A percentile compares a stretch with the other conserved stretches of the same genome.
phyloP scores from a whole-genome alignment of 2,888 invertebrate species.

The Neoascia interrupta region DNA sequence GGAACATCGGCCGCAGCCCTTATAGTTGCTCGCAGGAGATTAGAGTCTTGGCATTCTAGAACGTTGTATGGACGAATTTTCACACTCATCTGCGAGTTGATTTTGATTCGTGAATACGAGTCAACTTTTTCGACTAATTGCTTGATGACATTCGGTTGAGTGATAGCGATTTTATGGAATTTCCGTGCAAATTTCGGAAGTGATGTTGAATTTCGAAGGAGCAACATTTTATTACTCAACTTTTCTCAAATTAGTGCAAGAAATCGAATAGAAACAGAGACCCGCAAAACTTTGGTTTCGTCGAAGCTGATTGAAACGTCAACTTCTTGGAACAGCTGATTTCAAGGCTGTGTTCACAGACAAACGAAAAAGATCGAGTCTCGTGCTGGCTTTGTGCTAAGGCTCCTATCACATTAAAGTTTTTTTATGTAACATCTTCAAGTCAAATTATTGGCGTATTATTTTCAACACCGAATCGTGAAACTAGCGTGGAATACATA shows the following conservation, averaged over 20 bases:
- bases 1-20: slow-evolving; percentile 10
- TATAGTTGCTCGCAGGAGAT: slow-evolving; percentile 55
- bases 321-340: slow-evolving; percentile 31
- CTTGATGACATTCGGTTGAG: slow-evolving; percentile 44
- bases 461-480: too few species aligned
- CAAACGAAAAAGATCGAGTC: too few species aligned
- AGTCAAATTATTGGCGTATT: too few species aligned
- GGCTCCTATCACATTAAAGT: too few species aligned
- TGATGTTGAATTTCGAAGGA: slow-evolving; percentile 25
- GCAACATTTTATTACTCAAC: slow-evolving; percentile 33
- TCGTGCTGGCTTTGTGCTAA: too few species aligned
- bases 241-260: neutral
- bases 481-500: too few species aligned
- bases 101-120: slow-evolving; percentile 58
- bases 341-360: too few species aligned
- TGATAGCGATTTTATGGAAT: slow-evolving; percentile 48
- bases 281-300: neutral
- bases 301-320: neutral
- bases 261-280: neutral
- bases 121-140: slow-evolving; percentile 58
- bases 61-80: slow-evolving; percentile 64
- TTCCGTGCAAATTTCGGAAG: slow-evolving; percentile 8
- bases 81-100: slow-evolving; percentile 49
- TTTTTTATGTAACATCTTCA: too few species aligned
- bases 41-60: slow-evolving; percentile 60